A percentile compares a stretch with the other conserved stretches of the same genome.
Conservation (phyloP, 2,113 vertebrate species). For the Perca flavescens region DNA sequence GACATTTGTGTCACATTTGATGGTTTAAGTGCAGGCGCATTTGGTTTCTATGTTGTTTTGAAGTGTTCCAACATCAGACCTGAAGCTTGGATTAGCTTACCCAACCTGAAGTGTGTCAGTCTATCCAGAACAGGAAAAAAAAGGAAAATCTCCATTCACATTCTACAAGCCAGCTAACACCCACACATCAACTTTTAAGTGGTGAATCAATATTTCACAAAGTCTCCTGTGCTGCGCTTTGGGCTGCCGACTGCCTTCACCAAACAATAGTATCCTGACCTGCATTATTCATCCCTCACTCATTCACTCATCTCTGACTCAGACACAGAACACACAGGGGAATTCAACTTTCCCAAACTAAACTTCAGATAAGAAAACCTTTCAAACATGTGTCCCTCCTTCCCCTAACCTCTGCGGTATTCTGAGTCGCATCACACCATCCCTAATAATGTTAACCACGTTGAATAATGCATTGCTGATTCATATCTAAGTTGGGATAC, state of each 20-base stretch:
- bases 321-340: slow-evolving; percentile 40
- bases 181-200: slow-evolving; percentile 70
- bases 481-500: slow-evolving; percentile 3
- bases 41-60: background rate
- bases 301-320: slow-evolving; percentile 56
- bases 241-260: slow-evolving; percentile 45
- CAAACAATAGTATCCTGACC: slow-evolving; percentile 75
- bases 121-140: background rate
- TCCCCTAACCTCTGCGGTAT: slow-evolving; percentile 21
- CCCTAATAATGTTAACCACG: slow-evolving; percentile 44
- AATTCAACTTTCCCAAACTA: slow-evolving; percentile 60
- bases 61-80: background rate
- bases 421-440: slow-evolving; percentile 7
- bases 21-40: background rate
- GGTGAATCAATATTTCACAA: slow-evolving; percentile 79
- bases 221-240: slow-evolving; percentile 41
- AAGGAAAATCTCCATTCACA: slow-evolving; percentile 15
- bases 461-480: slow-evolving; percentile 65
- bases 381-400: slow-evolving; percentile 48
- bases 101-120: background rate
- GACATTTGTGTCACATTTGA: background rate
- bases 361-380: slow-evolving; percentile 61
- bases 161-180: slow-evolving; percentile 39
- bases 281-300: slow-evolving; percentile 80
- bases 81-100: background rate